Percentiles rank a stretch among this genome's conserved stretches.
phyloP scores from a whole-genome alignment of 2,888 invertebrate species.

The Rugalucina vietnamica region DNA sequence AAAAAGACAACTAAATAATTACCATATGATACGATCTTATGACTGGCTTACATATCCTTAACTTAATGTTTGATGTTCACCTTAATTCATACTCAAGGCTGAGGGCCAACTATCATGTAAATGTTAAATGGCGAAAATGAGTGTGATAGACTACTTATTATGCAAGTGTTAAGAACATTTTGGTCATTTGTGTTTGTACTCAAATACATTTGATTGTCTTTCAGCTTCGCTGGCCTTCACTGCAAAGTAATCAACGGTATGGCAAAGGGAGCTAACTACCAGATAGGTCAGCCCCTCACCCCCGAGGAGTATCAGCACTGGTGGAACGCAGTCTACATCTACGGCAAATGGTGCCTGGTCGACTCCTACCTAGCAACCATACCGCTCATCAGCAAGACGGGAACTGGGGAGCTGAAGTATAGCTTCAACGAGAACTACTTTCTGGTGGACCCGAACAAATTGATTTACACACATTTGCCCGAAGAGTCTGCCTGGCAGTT shows the following conservation, averaged over 20 bases:
- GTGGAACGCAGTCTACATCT: constrained; percentile 68
- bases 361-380: constrained; percentile 65
- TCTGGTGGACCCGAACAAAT: constrained; percentile 65
- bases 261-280: constrained; percentile 67
- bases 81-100: no score
- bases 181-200: no score
- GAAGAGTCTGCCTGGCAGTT: constrained; percentile 67
- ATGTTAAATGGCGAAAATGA: no score
- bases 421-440: constrained; percentile 69
- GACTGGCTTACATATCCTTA: no score
- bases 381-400: constrained; percentile 58
- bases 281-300: constrained; percentile 63
- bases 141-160: no score
- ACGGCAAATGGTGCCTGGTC: constrained; percentile 66
- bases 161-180: no score
- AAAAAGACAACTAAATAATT: no score
- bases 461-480: constrained; percentile 69
- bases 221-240: constrained; percentile 65
- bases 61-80: no score
- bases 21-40: no score
- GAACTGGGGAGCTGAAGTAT: constrained; percentile 62
- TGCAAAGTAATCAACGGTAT: constrained; percentile 65
- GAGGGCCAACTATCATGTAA: no score
- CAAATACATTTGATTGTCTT: no score
- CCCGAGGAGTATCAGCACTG: constrained; percentile 68